Evolutionary conservation across 2,888 invertebrate genomes (phyloP), one percentile per base, ranked within the genome.

Genomic region (Myathropa florea): DNA sequence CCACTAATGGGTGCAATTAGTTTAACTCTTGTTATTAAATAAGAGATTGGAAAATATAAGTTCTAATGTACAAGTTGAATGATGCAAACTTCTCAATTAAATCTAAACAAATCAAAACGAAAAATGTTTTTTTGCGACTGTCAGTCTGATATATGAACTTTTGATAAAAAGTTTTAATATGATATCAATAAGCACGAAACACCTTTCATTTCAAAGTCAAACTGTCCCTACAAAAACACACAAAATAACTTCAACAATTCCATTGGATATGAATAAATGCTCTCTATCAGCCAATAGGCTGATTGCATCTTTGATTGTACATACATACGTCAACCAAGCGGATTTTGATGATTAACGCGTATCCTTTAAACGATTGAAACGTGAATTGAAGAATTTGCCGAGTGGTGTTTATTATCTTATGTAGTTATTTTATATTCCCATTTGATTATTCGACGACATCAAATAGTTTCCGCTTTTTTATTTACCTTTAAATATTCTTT

Each of bases 401-500:
- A 18, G 1, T 7, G 18, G 7, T 33, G 1, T 33, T 33, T 9
- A 33, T 33, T 9, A 33, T 9, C 46, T 46, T 1, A 57, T 4
- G 23, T 4, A 21, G 23, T 9, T 12, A 10, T 55, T 55, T 55
- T 23, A 18, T 55, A 1, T 3, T 55, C 21, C 21, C 18, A 30
- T 9, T 21, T 14, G 14, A 23, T 55, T n/a, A 14, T 33, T 12
- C 12, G 23, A 33, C 14, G 39, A 57, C 21, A 21, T 67, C 53
- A 39, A 39, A 39, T 23, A 26, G 30, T 23, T 30, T n/a, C 24
- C 53, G 24, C 24, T 14, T 68, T 64, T 36, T 68, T 57, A 78
- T 78, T 78, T 78, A 78, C 78, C 78, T 79, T 70, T 64, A 64
- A 57, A 57, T 14, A 57, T 71, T 46, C 23, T 57, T 64, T 46